Percentiles rank a stretch among this genome's conserved stretches.
phyloP scores from a whole-genome alignment of 2,888 invertebrate genomes.

The Griposia aprilina region DNA sequence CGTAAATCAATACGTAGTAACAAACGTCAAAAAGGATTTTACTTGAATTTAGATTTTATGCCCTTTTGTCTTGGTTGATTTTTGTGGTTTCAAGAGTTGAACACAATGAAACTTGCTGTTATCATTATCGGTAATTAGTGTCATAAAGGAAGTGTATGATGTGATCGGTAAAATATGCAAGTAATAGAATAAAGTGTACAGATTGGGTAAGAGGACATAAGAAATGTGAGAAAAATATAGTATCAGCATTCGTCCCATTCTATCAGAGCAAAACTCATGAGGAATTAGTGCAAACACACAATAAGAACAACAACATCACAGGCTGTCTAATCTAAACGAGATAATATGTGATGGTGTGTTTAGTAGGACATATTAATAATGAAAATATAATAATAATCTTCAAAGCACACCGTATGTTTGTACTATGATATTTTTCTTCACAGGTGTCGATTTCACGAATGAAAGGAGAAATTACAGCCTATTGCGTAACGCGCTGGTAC shows the following conservation, averaged over 20 bases:
- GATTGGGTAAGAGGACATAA: background rate
- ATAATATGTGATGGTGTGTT: background rate
- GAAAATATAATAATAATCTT: background rate
- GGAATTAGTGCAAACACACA: background rate
- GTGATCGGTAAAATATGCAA: background rate
- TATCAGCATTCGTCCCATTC: background rate
- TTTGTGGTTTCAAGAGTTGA: background rate
- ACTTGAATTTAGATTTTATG: background rate
- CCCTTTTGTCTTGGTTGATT: background rate
- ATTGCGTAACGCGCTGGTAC: slow-evolving; percentile 11
- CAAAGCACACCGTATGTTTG: background rate
- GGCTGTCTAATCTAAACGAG: background rate
- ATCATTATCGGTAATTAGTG: background rate
- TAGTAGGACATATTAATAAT: no score
- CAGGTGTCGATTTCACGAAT: slow-evolving; percentile 14
- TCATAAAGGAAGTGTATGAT: background rate
- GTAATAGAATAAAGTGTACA: background rate
- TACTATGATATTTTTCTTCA: background rate
- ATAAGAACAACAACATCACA: background rate
- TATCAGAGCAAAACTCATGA: background rate
- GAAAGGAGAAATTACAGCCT: slow-evolving; percentile 4
- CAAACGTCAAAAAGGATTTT: background rate
- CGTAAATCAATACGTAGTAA: background rate
- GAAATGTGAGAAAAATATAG: background rate
- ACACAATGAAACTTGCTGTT: background rate